A percentile compares a stretch with the other conserved stretches of the same genome.
These are phyloP conservation scores for Meteorus cinctellus DNA, from an alignment of 2,888 invertebrate species.

Conservation along the genomic window DNA sequence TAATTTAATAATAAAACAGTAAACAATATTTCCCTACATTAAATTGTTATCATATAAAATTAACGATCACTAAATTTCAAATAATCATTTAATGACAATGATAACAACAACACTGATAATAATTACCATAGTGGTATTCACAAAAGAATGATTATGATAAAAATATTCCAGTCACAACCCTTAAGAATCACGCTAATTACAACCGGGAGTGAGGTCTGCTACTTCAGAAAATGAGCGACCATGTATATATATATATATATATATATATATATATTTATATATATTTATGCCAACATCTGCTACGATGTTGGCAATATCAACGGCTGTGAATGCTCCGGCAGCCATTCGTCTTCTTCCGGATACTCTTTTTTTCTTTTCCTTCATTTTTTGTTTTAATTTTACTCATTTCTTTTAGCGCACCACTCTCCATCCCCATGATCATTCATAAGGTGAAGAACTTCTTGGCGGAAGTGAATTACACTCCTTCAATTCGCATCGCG, in stretches of 20 bases:
- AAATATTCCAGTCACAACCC: background rate
- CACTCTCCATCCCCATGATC: constrained; percentile 27
- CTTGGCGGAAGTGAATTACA: constrained; percentile 59
- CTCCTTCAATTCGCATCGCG: constrained; percentile 54
- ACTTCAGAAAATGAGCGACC: constrained; percentile 18
- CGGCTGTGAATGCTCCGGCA: background rate
- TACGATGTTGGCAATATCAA: background rate
- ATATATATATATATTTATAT: background rate
- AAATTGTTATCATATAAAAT: too few relatives aligned
- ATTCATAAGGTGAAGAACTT: constrained; percentile 45
- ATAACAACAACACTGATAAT: too few relatives aligned
- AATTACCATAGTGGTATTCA: background rate
- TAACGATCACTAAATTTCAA: too few relatives aligned
- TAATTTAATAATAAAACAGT: too few relatives aligned
- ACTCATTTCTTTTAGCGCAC: background rate
- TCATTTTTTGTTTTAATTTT: constrained; percentile 21
- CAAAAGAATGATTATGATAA: background rate
- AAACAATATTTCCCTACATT: background rate
- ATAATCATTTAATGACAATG: too few relatives aligned
- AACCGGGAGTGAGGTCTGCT: constrained; percentile 2
- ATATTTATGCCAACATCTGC: background rate
- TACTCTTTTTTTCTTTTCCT: constrained; percentile 10
- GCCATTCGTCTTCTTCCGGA: constrained; percentile 15
- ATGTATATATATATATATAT: background rate
- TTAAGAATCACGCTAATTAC: constrained; percentile 2